phyloP scores from a whole-genome alignment of 2,797 vertebrate genomes.

The Pipistrellus nathusii region DNA sequence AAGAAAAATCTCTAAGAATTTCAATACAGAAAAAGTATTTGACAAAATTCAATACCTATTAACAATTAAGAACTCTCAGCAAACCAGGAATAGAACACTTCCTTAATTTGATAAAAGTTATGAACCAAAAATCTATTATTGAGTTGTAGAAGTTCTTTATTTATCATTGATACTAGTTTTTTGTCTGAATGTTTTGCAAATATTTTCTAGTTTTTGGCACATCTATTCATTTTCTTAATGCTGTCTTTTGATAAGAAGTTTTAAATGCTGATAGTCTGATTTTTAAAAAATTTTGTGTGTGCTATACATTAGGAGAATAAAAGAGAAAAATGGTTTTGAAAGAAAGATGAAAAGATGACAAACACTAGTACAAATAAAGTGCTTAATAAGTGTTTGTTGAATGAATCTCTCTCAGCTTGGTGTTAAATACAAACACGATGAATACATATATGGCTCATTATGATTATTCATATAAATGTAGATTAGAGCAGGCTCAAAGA shows the following conservation, averaged over 20 bases:
- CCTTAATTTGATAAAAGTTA: constrained; percentile 7
- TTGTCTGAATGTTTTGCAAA: constrained; percentile 13
- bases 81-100: neutral
- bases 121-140: constrained; percentile 6
- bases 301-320: neutral
- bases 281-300: neutral
- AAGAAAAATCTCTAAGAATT: neutral
- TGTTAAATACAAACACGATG: neutral
- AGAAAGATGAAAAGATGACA: constrained; percentile 12
- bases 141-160: constrained; percentile 13
- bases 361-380: neutral
- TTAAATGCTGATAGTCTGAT: neutral
- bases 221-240: neutral
- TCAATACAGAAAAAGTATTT: constrained; percentile 29
- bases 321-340: neutral
- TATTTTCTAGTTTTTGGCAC: constrained; percentile 32
- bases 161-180: constrained; percentile 1
- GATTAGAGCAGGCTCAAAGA: neutral
- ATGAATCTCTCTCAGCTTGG: neutral
- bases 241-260: neutral
- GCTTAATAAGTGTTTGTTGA: constrained; percentile 8
- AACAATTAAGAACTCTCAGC: constrained; percentile 25
- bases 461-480: neutral
- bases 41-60: constrained; percentile 41
- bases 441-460: neutral